Evolutionary conservation across 2,888 invertebrate species (phyloP).

Genomic region (Autographa gamma): DNA sequence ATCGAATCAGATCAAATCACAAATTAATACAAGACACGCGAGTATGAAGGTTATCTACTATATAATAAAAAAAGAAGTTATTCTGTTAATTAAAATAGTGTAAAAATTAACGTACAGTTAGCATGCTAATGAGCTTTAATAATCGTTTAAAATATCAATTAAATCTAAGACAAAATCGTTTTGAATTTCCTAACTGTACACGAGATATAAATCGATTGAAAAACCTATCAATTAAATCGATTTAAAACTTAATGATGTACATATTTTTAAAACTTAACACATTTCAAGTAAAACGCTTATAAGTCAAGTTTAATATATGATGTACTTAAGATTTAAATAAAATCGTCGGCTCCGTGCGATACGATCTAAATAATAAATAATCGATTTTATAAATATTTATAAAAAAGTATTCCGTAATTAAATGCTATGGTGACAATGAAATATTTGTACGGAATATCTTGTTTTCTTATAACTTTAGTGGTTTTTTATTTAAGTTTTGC

Average conservation of each 20-base stretch:
- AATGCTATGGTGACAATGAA: slow-evolving; percentile 21
- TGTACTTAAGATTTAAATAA: slow-evolving; percentile 49
- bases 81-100: too few species aligned
- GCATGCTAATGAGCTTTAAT: background rate
- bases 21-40: too few species aligned
- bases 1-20: too few species aligned
- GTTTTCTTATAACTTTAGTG: background rate
- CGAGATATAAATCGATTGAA: slow-evolving; percentile 12
- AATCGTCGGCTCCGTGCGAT: slow-evolving; percentile 32
- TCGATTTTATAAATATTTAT: slow-evolving; percentile 36
- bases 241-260: slow-evolving; percentile 7
- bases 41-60: too few species aligned
- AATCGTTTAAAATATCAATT: background rate
- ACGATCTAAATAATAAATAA: slow-evolving; percentile 49
- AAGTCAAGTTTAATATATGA: slow-evolving; percentile 39
- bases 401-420: slow-evolving; percentile 50
- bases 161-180: background rate
- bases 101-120: background rate
- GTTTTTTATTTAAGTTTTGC: background rate
- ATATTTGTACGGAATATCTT: background rate
- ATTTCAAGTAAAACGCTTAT: slow-evolving; percentile 31
- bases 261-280: slow-evolving; percentile 26
- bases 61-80: too few species aligned
- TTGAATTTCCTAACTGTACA: background rate
- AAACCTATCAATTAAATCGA: slow-evolving; percentile 5